These are phyloP conservation scores for Yponomeuta plumbellus DNA, from an alignment of 2,888 invertebrate genomes.

Conservation along the genomic window DNA sequence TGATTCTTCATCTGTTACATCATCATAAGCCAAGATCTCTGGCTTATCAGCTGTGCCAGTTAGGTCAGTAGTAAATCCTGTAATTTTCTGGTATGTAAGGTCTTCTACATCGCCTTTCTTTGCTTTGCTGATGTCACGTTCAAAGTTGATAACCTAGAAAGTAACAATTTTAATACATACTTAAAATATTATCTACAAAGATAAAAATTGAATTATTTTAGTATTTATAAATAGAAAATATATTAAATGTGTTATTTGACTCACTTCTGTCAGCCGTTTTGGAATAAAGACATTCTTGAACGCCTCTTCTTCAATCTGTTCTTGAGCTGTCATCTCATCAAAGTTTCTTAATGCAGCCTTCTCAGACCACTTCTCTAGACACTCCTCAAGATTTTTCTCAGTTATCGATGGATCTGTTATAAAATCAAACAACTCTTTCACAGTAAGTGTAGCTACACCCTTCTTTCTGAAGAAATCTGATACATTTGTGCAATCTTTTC, in stretches of 20 bases:
- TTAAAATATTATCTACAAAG: neutral
- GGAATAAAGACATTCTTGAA: constrained; percentile 97
- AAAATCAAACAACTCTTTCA: constrained; percentile 96
- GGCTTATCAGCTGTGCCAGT: constrained; percentile 83
- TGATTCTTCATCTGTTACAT: constrained; percentile 43
- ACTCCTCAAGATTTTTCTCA: constrained; percentile 87
- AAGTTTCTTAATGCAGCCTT: constrained; percentile 78
- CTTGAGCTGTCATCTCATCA: constrained; percentile 82
- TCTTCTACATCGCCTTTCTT: constrained; percentile 84
- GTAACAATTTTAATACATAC: neutral
- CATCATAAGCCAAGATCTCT: constrained; percentile 74
- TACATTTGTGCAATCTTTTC: constrained; percentile 96
- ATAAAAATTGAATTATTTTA: neutral
- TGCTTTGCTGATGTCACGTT: constrained; percentile 88
- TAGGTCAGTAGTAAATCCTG: constrained; percentile 88
- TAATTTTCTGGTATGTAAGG: constrained; percentile 90
- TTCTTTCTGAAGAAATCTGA: constrained; percentile 93
- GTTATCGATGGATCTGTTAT: constrained; percentile 94
- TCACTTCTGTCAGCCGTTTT: constrained; percentile 91
- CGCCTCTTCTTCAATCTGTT: constrained; percentile 92
- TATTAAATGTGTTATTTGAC: neutral
- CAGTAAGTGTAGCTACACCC: constrained; percentile 92
- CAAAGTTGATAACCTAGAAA: constrained; percentile 85
- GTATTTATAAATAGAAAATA: neutral
- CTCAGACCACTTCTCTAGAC: constrained; percentile 84